A percentile compares a stretch with the other conserved stretches of the same genome.
Conservation (phyloP, 2,888 invertebrate genomes). For the Drosophila formosana region DNA sequence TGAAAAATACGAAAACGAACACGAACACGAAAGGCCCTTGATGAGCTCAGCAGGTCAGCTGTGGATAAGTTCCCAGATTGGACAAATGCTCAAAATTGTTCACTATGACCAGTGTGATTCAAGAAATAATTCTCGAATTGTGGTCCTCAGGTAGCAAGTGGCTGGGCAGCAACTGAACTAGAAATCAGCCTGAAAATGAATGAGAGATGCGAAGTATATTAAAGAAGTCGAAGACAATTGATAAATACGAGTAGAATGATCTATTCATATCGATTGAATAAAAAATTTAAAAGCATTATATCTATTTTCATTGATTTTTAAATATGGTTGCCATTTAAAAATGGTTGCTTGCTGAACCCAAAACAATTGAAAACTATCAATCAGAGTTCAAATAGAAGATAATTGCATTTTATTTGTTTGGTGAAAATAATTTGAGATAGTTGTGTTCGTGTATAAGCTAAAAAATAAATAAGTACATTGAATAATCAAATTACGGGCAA, state of each 20-base stretch:
- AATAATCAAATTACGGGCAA: not conserved
- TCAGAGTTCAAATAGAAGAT: no score
- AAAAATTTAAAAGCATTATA: not conserved
- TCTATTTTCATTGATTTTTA: not conserved
- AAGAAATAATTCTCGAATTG: slow-evolving; percentile 9
- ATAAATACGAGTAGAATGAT: no score
- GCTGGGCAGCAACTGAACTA: not conserved
- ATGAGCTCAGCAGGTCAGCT: slow-evolving; percentile 11
- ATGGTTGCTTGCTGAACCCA: no score
- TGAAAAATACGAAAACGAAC: slow-evolving; percentile 13
- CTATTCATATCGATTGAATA: not conserved
- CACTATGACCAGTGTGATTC: slow-evolving; percentile 11
- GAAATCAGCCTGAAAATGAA: not conserved
- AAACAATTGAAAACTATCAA: no score
- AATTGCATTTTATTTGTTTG: no score
- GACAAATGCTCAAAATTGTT: not conserved
- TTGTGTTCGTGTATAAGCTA: no score
- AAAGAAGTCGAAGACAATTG: not conserved
- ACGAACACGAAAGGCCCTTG: slow-evolving; percentile 6
- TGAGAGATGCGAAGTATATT: not conserved
- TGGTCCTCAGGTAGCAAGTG: not conserved
- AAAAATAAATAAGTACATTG: not conserved
- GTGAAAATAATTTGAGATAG: no score
- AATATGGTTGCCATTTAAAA: not conserved
- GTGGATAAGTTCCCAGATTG: not conserved